Conservation (phyloP, 64 coral and sea anemone species). For the Stichodactyla helianthus region DNA sequence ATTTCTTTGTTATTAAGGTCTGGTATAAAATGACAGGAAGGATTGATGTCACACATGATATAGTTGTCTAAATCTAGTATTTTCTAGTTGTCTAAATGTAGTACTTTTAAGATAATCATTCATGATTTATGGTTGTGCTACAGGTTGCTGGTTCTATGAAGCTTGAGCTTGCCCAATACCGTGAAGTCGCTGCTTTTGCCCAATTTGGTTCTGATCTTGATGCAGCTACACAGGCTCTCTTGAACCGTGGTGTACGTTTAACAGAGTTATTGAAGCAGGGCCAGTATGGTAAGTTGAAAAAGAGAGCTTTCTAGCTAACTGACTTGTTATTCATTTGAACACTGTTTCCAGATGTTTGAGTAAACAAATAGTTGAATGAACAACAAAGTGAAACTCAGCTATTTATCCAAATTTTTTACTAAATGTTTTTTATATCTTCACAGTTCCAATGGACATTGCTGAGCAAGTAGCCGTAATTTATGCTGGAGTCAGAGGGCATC, state of each 20-base stretch:
- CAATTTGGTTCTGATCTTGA: constrained; percentile 95
- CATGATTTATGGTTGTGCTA: neutral
- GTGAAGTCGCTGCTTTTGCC: constrained; percentile 88
- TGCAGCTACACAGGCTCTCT: constrained; percentile 67
- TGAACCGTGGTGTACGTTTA: constrained; percentile 79
- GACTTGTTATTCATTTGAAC: too few species aligned
- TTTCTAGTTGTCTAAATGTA: too few species aligned
- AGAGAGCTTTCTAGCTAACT: neutral
- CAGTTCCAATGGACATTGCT: constrained; percentile 97
- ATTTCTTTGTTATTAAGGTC: too few species aligned
- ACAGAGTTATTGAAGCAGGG: constrained; percentile 97
- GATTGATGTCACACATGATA: too few species aligned
- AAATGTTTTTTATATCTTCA: neutral
- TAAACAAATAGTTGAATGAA: too few species aligned
- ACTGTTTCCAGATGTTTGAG: too few species aligned
- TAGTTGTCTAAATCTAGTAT: too few species aligned
- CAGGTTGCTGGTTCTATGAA: constrained; percentile 88
- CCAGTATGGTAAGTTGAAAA: constrained; percentile 78
- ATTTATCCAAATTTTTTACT: too few species aligned
- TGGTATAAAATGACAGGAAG: too few species aligned
- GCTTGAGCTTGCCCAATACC: constrained; percentile 87
- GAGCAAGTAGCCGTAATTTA: constrained; percentile 95
- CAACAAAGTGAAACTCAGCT: too few species aligned
- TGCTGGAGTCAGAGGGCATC: constrained; percentile 88
- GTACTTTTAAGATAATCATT: neutral